Conservation (phyloP, 1,140 invertebrate genomes). For the Drosophila insularis region DNA sequence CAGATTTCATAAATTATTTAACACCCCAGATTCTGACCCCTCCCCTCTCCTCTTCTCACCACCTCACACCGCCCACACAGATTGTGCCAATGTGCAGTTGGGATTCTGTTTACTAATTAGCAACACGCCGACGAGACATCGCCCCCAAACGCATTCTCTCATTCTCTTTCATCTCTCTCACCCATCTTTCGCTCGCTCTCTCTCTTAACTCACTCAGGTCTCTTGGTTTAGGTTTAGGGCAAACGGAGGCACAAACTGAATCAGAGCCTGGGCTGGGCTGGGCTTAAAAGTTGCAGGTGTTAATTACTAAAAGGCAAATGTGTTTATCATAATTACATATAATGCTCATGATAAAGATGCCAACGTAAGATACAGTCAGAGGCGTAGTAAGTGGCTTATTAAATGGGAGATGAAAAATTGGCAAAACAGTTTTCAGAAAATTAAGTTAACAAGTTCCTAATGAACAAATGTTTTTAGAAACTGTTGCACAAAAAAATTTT, state of each 20-base stretch:
- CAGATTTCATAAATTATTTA: slow-evolving; percentile 61
- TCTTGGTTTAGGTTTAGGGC: background rate
- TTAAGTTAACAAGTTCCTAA: background rate
- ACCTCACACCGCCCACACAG: background rate
- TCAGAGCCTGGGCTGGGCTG: slow-evolving; percentile 29
- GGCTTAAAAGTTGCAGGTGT: slow-evolving; percentile 43
- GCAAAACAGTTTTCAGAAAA: background rate
- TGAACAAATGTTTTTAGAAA: background rate
- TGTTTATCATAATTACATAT: slow-evolving; percentile 37
- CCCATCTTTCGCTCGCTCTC: slow-evolving; percentile 14
- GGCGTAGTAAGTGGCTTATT: background rate
- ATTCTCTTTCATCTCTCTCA: slow-evolving; percentile 8
- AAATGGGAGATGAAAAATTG: background rate
- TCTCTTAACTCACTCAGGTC: background rate
- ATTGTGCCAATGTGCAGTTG: slow-evolving; percentile 39
- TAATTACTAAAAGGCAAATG: slow-evolving; percentile 48
- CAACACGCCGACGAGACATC: slow-evolving; percentile 38
- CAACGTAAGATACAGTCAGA: background rate
- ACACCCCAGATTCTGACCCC: slow-evolving; percentile 36
- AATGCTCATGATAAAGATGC: slow-evolving; percentile 7
- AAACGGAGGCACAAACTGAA: slow-evolving; percentile 14
- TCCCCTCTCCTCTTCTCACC: background rate
- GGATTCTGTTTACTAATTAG: slow-evolving; percentile 56
- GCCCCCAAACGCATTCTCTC: slow-evolving; percentile 27
- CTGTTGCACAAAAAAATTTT: too few relatives aligned